These are phyloP conservation scores for Sinodicranocentrus sp. DNA, from an alignment of 2,888 invertebrate species.

Conservation along the genomic window DNA sequence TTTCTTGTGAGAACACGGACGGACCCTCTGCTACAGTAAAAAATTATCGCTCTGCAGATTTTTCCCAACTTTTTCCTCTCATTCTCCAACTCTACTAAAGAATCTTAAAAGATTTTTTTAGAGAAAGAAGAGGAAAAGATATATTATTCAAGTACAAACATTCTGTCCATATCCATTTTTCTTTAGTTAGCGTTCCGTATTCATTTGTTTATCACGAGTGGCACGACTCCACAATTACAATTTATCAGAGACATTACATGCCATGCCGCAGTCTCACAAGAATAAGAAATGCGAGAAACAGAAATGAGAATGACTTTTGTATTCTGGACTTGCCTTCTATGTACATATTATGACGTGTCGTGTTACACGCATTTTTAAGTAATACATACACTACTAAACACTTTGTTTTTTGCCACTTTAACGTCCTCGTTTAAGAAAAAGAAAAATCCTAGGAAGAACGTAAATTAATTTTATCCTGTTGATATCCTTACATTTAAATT, in stretches of 20 bases:
- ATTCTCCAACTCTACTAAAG: too few species aligned
- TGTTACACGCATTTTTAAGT: constrained; percentile 19
- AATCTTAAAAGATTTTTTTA: too few species aligned
- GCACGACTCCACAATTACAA: constrained; percentile 24
- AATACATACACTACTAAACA: background rate
- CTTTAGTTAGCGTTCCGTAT: background rate
- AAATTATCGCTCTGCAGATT: background rate
- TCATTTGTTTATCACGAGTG: constrained; percentile 20
- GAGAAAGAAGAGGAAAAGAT: too few species aligned
- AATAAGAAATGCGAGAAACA: background rate
- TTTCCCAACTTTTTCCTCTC: too few species aligned
- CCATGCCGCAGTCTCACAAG: background rate
- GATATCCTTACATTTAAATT: too few species aligned
- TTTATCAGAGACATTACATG: constrained; percentile 23
- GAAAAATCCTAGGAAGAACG: too few species aligned
- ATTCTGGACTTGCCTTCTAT: background rate
- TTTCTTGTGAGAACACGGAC: background rate
- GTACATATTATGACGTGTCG: constrained; percentile 20
- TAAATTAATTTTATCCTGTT: too few species aligned
- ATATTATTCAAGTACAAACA: too few species aligned
- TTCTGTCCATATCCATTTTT: background rate
- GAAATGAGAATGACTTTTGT: constrained; percentile 2
- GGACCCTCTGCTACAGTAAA: too few species aligned
- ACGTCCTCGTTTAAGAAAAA: too few species aligned
- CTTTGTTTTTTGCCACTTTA: too few species aligned